Evolutionary conservation across 2,888 invertebrate genomes (phyloP).

Genomic region (Strigamia crassipes): DNA sequence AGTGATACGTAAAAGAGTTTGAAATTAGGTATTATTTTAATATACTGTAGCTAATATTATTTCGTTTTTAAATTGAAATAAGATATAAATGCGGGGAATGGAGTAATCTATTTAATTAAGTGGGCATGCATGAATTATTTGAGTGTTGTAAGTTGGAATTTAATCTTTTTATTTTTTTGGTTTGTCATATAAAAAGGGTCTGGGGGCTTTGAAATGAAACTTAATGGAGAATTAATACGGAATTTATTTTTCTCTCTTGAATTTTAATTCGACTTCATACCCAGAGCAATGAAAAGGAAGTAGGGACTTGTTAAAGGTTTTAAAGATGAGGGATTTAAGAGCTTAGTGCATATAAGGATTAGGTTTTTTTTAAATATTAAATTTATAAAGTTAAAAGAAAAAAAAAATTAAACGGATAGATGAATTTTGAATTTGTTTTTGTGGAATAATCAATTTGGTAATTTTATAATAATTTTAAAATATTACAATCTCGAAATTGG

Average conservation of each 20-base stretch:
- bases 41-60: neutral
- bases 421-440: neutral
- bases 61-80: neutral
- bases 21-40: neutral
- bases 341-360: neutral
- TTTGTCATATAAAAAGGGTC: neutral
- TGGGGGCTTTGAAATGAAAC: neutral
- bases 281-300: neutral
- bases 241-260: neutral
- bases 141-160: neutral
- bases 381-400: too few relatives aligned
- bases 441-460: too few relatives aligned
- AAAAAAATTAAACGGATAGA: neutral
- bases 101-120: neutral
- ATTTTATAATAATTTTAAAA: too few relatives aligned
- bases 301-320: neutral
- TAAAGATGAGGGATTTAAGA: neutral
- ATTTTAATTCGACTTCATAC: conserved; percentile 6
- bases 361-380: too few relatives aligned
- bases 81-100: too few relatives aligned
- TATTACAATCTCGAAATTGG: too few relatives aligned
- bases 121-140: neutral
- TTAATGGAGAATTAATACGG: conserved; percentile 1
- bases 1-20: conserved; percentile 1
- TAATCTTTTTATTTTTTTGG: neutral